phyloP scores from a whole-genome alignment of 2,888 invertebrate genomes.

The Leucophora obtusa region DNA sequence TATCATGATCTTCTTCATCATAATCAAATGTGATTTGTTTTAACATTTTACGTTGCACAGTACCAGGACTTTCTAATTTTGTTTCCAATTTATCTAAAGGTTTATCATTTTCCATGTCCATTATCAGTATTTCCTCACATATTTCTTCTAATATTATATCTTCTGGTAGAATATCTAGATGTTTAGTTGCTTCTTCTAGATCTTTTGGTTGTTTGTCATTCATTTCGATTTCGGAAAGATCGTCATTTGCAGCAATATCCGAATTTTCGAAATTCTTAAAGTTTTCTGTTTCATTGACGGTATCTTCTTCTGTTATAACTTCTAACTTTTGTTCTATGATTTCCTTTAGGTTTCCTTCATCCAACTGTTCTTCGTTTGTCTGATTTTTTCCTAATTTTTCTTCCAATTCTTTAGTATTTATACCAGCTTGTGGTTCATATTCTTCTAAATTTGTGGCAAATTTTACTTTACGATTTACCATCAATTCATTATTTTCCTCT shows the following conservation, averaged over 20 bases:
- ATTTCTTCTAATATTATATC: conserved; percentile 73
- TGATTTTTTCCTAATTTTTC: conserved; percentile 30
- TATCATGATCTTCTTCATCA: conserved; percentile 66
- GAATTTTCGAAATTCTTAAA: conserved; percentile 21
- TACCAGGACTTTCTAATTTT: conserved; percentile 39
- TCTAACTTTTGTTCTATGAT: conserved; percentile 62
- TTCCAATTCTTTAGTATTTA: conserved; percentile 52
- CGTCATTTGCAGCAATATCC: conserved; percentile 33
- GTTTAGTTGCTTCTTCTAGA: neutral
- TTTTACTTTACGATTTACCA: conserved; percentile 76
- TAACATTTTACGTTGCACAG: conserved; percentile 59
- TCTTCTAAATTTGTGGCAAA: conserved; percentile 80
- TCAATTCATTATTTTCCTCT: conserved; percentile 38
- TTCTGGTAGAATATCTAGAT: conserved; percentile 18
- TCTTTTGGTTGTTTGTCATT: neutral
- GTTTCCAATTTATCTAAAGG: neutral
- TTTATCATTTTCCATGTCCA: conserved; percentile 67
- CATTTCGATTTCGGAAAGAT: neutral
- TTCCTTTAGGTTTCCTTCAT: conserved; percentile 23
- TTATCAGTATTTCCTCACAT: conserved; percentile 75
- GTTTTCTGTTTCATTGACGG: conserved; percentile 40
- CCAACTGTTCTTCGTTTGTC: conserved; percentile 19
- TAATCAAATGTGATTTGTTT: conserved; percentile 71
- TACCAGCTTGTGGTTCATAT: conserved; percentile 77
- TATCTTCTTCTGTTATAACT: conserved; percentile 53